phyloP scores from a whole-genome alignment of 1,140 invertebrate genomes.

The Drosophila sp. region DNA sequence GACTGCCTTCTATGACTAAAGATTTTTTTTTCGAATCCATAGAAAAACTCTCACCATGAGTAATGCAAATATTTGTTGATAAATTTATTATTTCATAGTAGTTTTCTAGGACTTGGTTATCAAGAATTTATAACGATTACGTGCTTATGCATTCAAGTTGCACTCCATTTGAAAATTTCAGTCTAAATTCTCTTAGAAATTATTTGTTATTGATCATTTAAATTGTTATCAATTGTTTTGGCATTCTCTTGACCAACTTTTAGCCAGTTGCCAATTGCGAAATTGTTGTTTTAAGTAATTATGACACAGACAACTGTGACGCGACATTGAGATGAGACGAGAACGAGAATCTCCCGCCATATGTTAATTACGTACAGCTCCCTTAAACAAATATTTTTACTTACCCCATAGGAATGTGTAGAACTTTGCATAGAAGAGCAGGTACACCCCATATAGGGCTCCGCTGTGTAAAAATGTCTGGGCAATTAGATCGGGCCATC shows the following conservation, averaged over 20 bases:
- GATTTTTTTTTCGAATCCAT: too few relatives aligned
- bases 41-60: too few relatives aligned
- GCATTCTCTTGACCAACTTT: not conserved
- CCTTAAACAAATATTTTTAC: conserved; percentile 67
- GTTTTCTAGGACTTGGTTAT: not conserved
- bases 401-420: conserved; percentile 89
- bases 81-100: too few relatives aligned
- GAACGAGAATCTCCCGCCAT: conserved; percentile 13
- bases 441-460: conserved; percentile 88
- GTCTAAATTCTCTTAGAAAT: not conserved
- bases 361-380: conserved; percentile 35
- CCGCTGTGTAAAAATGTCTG: conserved; percentile 88
- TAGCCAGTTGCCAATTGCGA: conserved; percentile 31
- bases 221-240: not conserved
- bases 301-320: conserved; percentile 15
- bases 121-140: not conserved
- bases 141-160: not conserved
- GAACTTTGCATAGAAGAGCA: conserved; percentile 86
- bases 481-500: conserved; percentile 88
- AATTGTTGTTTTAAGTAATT: conserved; percentile 51
- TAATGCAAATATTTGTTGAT: too few relatives aligned
- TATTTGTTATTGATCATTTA: not conserved
- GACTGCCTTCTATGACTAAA: too few relatives aligned
- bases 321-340: conserved; percentile 2
- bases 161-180: not conserved